Base-by-base conservation (phyloP, 2,113 vertebrate genomes). In the Ivindomyrus marchei region DNA sequence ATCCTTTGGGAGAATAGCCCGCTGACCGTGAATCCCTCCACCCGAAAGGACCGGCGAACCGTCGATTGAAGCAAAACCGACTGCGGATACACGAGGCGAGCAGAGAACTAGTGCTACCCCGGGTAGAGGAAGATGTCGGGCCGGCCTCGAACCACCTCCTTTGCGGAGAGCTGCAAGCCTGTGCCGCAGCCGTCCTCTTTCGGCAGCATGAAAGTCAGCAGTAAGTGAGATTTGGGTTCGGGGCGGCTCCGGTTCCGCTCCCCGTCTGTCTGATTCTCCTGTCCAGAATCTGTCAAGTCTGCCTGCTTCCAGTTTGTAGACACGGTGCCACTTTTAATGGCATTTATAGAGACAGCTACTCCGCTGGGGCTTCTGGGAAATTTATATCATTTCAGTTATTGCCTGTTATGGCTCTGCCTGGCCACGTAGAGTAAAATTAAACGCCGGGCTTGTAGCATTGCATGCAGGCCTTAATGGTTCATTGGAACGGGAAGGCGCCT, bases 181-280 rank as follows among this genome's bases (percentile, higher is more conserved):
- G 98, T 98, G 95, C 97, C 97, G 97, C 98, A 98, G 96, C 98
- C 98, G 90, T 99, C 98, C 53, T 97, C 98, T 39, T 99, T 99
- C 93, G 98, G 98, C 95, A 99, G 97, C 97, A 98, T 99, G 98
- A 99, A 99, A 99, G 98, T 99, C 96, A 99, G 98, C 98, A 96
- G 98, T 99, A 96, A 99, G 98, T 99, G 98, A 90, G 45, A 89
- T 92, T 85, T 90, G 47, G 13, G 24, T 46, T 52, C 85, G n/a
- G 46, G 50, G 50, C n/a, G 31, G 27, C 56, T 85, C 45, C 15
- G 45, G 85, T 52, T 87, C 17, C 13, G 50, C n/a, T 31, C n/a
- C 1, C 83, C 8, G 1, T 46, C 45, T 39, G 24, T 39, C 77
- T 24, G 8, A 11, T 24, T n/a, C 8, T 47, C 45, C 83, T 47